Base-by-base conservation (phyloP, 1,140 invertebrate species). In the Streblospio benedicti region DNA sequence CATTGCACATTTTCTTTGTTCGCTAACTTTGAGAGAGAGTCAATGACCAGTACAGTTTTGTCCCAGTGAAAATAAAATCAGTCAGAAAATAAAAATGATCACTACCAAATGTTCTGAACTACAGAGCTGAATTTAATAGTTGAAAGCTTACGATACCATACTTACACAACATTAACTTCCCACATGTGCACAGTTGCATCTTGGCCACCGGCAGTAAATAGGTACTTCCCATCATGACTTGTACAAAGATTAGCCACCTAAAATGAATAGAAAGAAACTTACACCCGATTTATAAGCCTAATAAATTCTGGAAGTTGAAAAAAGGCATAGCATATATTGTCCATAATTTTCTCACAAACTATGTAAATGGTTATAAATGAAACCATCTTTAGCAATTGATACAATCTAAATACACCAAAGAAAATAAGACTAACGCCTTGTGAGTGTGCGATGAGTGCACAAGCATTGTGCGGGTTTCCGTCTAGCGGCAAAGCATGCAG, bases 391-490 rank as follows among this genome's bases (percentile, higher is more conserved):
- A 38, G 9, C 9, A n/a, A 38, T 9, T 38, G 20, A 52, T 2
- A 52, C 16, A 3, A 1, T 25, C 28, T 18, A 31, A 5, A 31
- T 12, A 28, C 27, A 9, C 3, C 5, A 31, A 12, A 30, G 1
- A 12, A 31, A 30, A 25, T 4, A 5, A 52, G 12, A 43, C 65
- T 58, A 61, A 78, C 78, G 50, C 75, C 74, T 51, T 71, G 67
- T 2, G 86, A 85, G 76, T 88, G 86, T 28, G 81, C 85, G 25
- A 85, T 77, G 23, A 85, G 74, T 2, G 81, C 85, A 54, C 84
- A 80, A 62, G 82, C 81, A 67, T 84, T 86, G 72, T 83, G 86
- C 23, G 86, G 86, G 74, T 88, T 88, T 3, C 87, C 87, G 73
- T 86, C 84, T 0, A 85, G 68, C 3, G 86, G 85, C 64, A 86